A percentile compares a stretch with the other conserved stretches of the same genome.
phyloP scores from a whole-genome alignment of 2,888 invertebrate genomes.

The Noctua fimbriata region DNA sequence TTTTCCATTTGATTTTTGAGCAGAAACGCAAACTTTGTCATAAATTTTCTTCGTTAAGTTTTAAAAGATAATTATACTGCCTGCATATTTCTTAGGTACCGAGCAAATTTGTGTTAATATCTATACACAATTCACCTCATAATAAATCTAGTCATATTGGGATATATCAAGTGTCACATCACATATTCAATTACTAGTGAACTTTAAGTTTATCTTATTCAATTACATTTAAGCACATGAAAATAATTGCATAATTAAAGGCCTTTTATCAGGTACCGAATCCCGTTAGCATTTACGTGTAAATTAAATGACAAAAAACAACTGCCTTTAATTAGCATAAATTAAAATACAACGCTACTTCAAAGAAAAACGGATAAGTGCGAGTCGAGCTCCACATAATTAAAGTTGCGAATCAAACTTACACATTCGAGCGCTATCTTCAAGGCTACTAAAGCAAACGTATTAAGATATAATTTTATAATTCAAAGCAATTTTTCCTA shows the following conservation, averaged over 20 bases:
- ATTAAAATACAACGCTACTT: slow-evolving; percentile 15
- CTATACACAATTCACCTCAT: neutral
- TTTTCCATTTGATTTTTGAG: neutral
- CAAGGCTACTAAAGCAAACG: neutral
- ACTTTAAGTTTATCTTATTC: slow-evolving; percentile 12
- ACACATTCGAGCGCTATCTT: neutral
- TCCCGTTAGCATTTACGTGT: slow-evolving; percentile 5
- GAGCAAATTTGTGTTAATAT: neutral
- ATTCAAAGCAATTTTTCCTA: neutral
- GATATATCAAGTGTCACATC: neutral
- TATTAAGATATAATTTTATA: neutral
- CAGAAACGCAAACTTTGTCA: neutral
- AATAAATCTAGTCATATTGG: neutral
- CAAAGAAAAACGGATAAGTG: neutral
- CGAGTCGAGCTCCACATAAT: neutral
- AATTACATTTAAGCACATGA: slow-evolving; percentile 12
- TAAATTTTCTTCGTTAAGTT: neutral
- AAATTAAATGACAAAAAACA: slow-evolving; percentile 1
- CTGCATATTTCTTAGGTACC: neutral
- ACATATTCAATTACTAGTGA: neutral
- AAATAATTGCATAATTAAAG: slow-evolving; percentile 9
- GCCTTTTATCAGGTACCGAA: neutral
- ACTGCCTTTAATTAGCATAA: slow-evolving; percentile 13
- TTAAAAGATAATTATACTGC: neutral
- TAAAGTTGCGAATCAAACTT: neutral